A percentile compares a stretch with the other conserved stretches of the same genome.
Evolutionary conservation across 2,113 vertebrate genomes (phyloP).

Genomic region (Zosterops hypoxanthus): DNA sequence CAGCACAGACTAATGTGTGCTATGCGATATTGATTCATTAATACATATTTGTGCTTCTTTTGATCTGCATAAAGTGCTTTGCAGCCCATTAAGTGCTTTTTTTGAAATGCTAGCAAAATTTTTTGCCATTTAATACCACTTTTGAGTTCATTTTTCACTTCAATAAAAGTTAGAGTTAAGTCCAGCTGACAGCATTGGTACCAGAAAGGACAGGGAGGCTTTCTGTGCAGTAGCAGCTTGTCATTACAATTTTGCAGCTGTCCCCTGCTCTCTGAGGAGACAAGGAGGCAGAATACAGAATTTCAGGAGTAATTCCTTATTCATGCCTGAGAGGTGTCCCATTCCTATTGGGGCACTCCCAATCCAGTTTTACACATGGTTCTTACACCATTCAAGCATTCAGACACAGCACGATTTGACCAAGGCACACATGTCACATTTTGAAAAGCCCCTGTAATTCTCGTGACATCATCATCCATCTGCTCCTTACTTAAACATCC

Average conservation of each 20-base stretch:
- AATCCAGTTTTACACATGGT: accelerated
- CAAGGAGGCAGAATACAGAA: background rate
- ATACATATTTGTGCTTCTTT: background rate
- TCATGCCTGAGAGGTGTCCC: accelerated
- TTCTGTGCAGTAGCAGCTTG: background rate
- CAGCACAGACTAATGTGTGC: background rate
- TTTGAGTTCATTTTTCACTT: background rate
- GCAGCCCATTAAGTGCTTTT: background rate
- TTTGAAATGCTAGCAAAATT: background rate
- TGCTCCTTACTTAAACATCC: background rate
- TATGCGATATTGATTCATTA: background rate
- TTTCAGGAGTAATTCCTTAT: background rate
- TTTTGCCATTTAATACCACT: background rate
- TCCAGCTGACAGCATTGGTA: background rate
- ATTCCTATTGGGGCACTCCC: accelerated
- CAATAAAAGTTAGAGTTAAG: background rate
- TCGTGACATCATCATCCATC: background rate
- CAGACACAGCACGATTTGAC: background rate
- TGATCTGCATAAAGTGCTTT: background rate
- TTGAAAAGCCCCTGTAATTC: background rate
- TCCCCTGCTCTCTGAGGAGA: background rate
- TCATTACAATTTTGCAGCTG: background rate
- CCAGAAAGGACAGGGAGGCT: background rate
- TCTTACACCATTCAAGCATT: background rate
- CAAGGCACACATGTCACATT: background rate